phyloP scores from a whole-genome alignment of 2,888 invertebrate genomes.

The Boloria euphrosyne region DNA sequence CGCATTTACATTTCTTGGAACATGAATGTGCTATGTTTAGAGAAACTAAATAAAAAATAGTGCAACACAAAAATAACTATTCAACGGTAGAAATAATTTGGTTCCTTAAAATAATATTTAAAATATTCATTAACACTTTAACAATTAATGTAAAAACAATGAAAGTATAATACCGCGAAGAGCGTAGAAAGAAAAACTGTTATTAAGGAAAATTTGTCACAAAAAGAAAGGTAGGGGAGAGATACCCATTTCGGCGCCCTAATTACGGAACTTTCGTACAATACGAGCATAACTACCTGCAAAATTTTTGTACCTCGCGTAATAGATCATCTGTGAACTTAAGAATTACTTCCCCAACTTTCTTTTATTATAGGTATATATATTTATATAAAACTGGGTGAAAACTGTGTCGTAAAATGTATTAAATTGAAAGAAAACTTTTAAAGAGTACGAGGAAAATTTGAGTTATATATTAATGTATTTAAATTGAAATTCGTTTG shows the following conservation, averaged over 20 bases:
- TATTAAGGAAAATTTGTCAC: conserved; percentile 43
- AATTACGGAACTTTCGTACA: conserved; percentile 44
- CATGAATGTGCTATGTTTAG: neutral
- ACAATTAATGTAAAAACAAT: conserved; percentile 36
- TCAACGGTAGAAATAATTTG: no score
- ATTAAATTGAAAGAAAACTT: conserved; percentile 19
- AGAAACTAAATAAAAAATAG: no score
- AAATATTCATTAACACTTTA: conserved; percentile 18
- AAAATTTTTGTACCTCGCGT: conserved; percentile 39
- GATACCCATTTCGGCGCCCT: conserved; percentile 42
- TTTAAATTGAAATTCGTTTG: conserved; percentile 7
- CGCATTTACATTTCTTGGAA: neutral
- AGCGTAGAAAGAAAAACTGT: conserved; percentile 39
- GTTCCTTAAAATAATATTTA: neutral
- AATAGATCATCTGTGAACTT: conserved; percentile 41
- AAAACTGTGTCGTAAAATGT: conserved; percentile 14
- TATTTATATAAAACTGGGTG: conserved; percentile 18
- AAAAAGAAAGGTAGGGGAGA: conserved; percentile 41
- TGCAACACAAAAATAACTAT: no score
- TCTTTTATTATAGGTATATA: conserved; percentile 29
- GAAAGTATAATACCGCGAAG: conserved; percentile 35
- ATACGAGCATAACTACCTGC: conserved; percentile 40
- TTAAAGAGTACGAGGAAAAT: neutral
- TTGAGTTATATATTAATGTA: conserved; percentile 2
- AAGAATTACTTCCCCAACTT: conserved; percentile 39